Base-by-base conservation (phyloP, 2,797 vertebrate species). In the Galago senegalensis region DNA sequence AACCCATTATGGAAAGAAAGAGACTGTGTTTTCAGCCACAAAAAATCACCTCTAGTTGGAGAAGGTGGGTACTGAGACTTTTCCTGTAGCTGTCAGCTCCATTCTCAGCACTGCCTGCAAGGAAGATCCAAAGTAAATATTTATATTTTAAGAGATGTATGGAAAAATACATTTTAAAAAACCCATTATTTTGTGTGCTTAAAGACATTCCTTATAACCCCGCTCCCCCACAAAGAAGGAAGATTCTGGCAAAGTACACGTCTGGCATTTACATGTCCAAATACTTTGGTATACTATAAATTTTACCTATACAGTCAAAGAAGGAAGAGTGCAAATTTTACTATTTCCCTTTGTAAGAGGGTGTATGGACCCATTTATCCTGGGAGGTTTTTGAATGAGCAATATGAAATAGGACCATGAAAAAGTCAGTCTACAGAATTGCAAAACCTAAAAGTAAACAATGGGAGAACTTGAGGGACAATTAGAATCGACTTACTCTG, bases 191-290 rank as follows among this genome's bases (percentile, higher is more conserved):
- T 23, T n/a, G 17, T 89, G 7, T 70, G 11, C 40, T 77, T 72
- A n/a, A 53, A 21, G 18, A 37, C 58, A 79, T 70, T 37, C 70
- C 2, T 4, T 77, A 31, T 34, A 3, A 10, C 29, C 10, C 37
- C 17, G n/a, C 1, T 29, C 5, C 37, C 56, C 23, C 34, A 2
- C 58, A 84, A 43, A 80, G 14, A 91, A 0, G 5, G 56, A 89
- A 87, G 75, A 20, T 7, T 6, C 21, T 87, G 27, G 16, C 58
- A 67, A 93, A 17, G 27, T 21, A 34, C 93, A 84, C 10, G 1
- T 21, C 21, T 60, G 53, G 18, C 8, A 9, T 40, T 96, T 72
- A n/a, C n/a, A 43, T 95, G 96, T 95, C 69, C 83, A 92, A 72
- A 91, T 58, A 10, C 25, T 92, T 27, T 70, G 83, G 53, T 76